Evolutionary conservation across 2,888 invertebrate species (phyloP), one percentile per base, ranked within the genome.

Genomic region (Drosophila buzzatii): DNA sequence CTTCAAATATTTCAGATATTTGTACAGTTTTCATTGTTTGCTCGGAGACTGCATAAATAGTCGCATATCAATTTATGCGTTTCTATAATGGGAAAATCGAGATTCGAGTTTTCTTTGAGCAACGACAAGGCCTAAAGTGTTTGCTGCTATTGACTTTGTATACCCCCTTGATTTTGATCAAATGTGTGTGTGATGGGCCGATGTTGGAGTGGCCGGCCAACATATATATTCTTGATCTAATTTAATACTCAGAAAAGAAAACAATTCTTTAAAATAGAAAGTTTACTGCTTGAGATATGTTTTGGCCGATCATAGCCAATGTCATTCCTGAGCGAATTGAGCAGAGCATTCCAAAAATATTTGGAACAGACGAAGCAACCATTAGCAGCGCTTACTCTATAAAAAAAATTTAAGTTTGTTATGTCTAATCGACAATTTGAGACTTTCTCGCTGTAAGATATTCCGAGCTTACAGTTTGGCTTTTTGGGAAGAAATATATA

Each of bases 31-130:
- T 57, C 47, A 59, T 64, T 62, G 69, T 62, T 33, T 44, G 49
- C 42, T 67, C 70, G 52, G 70, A 47, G 74, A 74, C 57, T 65
- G 66, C 69, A 80, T 70, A 73, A 79, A 74, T 76, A 73, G 81
- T 82, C 81, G 82, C 79, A 85, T 83, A 85, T 87, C 79, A 85
- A 85, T 85, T 85, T 88, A 85, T 85, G 85, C 59, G 69, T 72
- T 62, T 77, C 80, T 58, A 58, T 61, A 69, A 68, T 77, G 73
- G 72, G 63, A 67, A 70, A 80, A 42, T 66, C 62, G 60, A 63
- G 53, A 59, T 20, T 41, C 39, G 39, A 41, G 16, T 66, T 52
- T 55, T 61, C 51, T 76, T 62, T 70, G 73, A 66, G 71, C 60
- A 56, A 64, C 69, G 68, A 72, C 72, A 82, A 79, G 74, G 74